Conservation (phyloP, 1,140 invertebrate species). For the Bombyx mori region DNA sequence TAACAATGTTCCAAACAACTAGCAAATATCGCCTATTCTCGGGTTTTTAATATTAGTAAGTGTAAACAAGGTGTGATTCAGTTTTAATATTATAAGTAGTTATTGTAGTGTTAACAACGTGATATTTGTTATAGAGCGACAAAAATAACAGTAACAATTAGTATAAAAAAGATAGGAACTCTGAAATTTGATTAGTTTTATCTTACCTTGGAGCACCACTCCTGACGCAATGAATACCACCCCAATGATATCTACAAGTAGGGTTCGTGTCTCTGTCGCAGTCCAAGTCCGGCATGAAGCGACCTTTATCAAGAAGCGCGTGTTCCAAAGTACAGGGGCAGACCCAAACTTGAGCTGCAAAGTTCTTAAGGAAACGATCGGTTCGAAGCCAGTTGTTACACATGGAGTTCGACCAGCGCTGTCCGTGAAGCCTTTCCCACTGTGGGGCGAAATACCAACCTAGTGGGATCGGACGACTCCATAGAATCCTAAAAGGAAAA, state of each 20-base stretch:
- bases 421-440: slow-evolving; percentile 84
- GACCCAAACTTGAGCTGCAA: slow-evolving; percentile 85
- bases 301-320: slow-evolving; percentile 91
- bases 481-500: slow-evolving; percentile 76
- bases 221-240: slow-evolving; percentile 92
- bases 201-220: slow-evolving; percentile 91
- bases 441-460: slow-evolving; percentile 93
- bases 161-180: background rate
- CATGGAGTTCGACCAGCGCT: slow-evolving; percentile 83
- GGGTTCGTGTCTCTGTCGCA: slow-evolving; percentile 95
- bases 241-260: slow-evolving; percentile 89
- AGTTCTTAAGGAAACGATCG: slow-evolving; percentile 90
- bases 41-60: too few species aligned
- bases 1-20: too few species aligned
- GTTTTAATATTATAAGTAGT: too few species aligned
- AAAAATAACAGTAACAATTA: too few species aligned
- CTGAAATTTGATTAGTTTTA: background rate
- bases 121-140: too few species aligned
- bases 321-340: slow-evolving; percentile 95
- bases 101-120: too few species aligned
- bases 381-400: slow-evolving; percentile 92
- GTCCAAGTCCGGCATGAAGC: slow-evolving; percentile 90
- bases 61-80: too few species aligned
- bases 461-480: slow-evolving; percentile 92
- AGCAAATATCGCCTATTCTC: too few species aligned